Evolutionary conservation across 1,140 invertebrate species (phyloP), one percentile per base, ranked within the genome.

Genomic region (Coptotermes formosanus): DNA sequence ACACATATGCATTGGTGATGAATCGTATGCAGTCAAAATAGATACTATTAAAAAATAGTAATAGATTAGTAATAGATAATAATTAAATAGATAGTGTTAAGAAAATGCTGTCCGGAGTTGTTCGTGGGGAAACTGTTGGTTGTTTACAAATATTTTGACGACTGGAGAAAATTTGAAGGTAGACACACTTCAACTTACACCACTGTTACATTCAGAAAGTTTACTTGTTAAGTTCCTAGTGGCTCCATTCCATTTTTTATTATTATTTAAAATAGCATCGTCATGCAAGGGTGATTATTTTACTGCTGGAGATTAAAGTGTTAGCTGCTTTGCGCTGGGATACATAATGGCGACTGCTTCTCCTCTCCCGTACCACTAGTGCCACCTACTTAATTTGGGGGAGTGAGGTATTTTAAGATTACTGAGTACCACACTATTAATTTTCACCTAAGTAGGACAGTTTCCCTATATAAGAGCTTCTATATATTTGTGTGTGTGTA

Each of bases 211-310:
- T 30, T 25, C n/a, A 75, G 6, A 11, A 30, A n/a, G 25, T 75
- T 30, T 75, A 7, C 64, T 75, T n/a, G 25, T 75, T 64, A 64
- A 38, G 59, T 23, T 64, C 59, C 12, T 64, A 64, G 59, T 64
- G 25, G 64, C 25, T 75, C n/a, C 64, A 75, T 75, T 75, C 64
- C 25, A 75, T 75, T 75, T 75, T 75, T 75, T 75, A 75, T 75
- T 75, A 75, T 16, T 75, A 75, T 75, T 75, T 75, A 75, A 75
- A 75, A 75, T 75, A 75, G 64, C 64, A n/a, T 30, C 25, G 64
- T 75, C 64, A 75, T 75, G 64, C 25, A 75, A 75, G 64, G 64
- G 64, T 75, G 64, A 75, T 75, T 75, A 75, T 75, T 75, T 75
- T 75, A 75, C 64, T 75, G 64, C 64, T 75, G 64, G 25, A 75